Evolutionary conservation across 2,113 vertebrate species (phyloP), one percentile per base, ranked within the genome.

Genomic region (Triplophysa rosa): DNA sequence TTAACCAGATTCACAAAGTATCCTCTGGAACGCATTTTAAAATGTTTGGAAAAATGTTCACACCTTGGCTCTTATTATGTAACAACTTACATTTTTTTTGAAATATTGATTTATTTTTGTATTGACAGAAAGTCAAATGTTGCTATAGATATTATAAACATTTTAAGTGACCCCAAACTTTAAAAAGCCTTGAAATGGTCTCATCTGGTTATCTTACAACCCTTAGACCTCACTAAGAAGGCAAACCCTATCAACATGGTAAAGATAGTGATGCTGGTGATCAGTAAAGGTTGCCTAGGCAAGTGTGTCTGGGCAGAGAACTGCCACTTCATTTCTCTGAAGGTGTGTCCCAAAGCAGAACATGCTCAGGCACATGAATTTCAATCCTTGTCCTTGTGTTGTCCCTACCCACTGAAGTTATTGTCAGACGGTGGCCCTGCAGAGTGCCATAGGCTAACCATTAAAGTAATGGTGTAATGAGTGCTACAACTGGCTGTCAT

Each of bases 361-460:
- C 21, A 74, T 37, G 26, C 23, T 47, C 23, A 42, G 33, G 14
- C 37, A 74, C 2, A 21, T 45, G 58, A 19, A 74, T 74, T 47
- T 47, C 9, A 74, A 26, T 74, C n/a, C 71, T 62, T 74, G 71
- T 47, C 71, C 71, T 74, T 74, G 56, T 74, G 21, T 74, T 74
- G 56, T 74, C 71, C 58, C 42, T 37, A 63, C 71, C 58, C 37
- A 74, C 21, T 63, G 40, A 21, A 74, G 58, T 63, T 74, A 62
- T 62, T 74, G 58, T 63, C 37, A 74, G 14, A 23, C 58, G 45
- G 58, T 63, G 71, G 58, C 71, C 71, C 21, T 47, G 21, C 61
- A 45, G 40, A 74, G 58, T 63, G 71, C 71, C 58, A 63, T 16
- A 74, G 58, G 58, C 37, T 59, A 37, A 74, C 56, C 71, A 45